phyloP scores from a whole-genome alignment of 2,113 vertebrate genomes.

The Propithecus coquereli region DNA sequence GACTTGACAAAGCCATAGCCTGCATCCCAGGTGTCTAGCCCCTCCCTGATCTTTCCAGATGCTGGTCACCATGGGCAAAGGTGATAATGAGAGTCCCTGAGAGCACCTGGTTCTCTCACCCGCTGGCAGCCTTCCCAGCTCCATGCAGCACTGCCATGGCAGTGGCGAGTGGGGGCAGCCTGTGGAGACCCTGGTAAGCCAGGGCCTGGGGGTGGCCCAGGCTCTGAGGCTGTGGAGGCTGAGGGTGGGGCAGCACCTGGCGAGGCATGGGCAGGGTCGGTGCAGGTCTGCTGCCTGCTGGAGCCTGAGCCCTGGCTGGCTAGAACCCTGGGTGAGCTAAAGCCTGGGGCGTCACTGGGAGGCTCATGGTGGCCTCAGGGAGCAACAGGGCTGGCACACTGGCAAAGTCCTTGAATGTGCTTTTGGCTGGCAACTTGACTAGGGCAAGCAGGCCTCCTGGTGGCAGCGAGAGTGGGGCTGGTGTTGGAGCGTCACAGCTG shows the following conservation, averaged over 20 bases:
- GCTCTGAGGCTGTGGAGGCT: neutral
- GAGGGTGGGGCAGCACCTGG: neutral
- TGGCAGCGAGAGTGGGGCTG: neutral
- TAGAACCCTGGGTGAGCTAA: no score
- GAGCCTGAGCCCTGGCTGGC: no score
- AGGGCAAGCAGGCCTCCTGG: neutral
- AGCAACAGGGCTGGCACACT: neutral
- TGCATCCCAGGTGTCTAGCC: neutral
- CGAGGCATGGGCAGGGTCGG: fast-evolving
- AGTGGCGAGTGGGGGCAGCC: no score
- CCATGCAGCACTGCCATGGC: neutral
- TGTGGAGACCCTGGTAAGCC: neutral
- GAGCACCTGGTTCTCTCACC: no score
- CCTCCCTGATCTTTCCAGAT: no score
- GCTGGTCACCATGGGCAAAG: neutral
- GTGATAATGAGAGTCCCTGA: neutral
- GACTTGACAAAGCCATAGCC: neutral
- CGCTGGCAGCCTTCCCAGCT: neutral
- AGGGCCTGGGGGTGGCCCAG: neutral
- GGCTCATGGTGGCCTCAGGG: neutral
- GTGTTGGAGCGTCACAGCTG: neutral
- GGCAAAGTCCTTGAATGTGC: neutral
- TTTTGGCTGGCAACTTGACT: neutral
- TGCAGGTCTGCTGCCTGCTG: fast-evolving
- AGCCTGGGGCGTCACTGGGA: fast-evolving